phyloP scores from a whole-genome alignment of 2,113 vertebrate genomes.

The Carassius auratus region DNA sequence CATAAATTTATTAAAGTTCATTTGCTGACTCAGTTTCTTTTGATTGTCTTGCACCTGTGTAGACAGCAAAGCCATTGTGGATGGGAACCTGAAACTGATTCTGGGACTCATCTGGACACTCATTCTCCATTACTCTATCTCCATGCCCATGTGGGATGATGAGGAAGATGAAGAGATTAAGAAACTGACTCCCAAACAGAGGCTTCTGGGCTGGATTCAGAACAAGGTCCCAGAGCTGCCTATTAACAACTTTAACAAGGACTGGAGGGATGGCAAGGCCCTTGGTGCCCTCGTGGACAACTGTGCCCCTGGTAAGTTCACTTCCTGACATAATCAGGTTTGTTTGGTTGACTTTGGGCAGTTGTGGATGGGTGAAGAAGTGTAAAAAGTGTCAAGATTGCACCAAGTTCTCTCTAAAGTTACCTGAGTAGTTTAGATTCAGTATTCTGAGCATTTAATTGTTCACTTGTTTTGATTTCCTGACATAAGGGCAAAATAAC shows the following conservation, averaged over 20 bases:
- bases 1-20: neutral
- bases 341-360: neutral
- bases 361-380: neutral
- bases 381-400: neutral
- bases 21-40: neutral
- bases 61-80: slow-evolving; percentile 97
- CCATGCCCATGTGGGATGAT: slow-evolving; percentile 98
- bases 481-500: neutral
- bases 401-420: too few species aligned
- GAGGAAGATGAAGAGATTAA: slow-evolving; percentile 90
- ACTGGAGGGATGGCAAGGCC: slow-evolving; percentile 92
- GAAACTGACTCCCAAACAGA: slow-evolving; percentile 93
- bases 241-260: slow-evolving; percentile 91
- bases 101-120: slow-evolving; percentile 94
- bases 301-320: slow-evolving; percentile 85
- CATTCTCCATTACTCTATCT: slow-evolving; percentile 97
- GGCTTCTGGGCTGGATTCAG: slow-evolving; percentile 94
- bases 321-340: neutral
- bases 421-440: neutral
- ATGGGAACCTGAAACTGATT: slow-evolving; percentile 95
- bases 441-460: neutral
- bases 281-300: slow-evolving; percentile 93
- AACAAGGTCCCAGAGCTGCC: slow-evolving; percentile 93
- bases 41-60: slow-evolving; percentile 48
- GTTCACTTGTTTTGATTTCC: neutral